These are phyloP conservation scores for Nycteola revayana DNA, from an alignment of 2,888 invertebrate genomes.

Conservation along the genomic window DNA sequence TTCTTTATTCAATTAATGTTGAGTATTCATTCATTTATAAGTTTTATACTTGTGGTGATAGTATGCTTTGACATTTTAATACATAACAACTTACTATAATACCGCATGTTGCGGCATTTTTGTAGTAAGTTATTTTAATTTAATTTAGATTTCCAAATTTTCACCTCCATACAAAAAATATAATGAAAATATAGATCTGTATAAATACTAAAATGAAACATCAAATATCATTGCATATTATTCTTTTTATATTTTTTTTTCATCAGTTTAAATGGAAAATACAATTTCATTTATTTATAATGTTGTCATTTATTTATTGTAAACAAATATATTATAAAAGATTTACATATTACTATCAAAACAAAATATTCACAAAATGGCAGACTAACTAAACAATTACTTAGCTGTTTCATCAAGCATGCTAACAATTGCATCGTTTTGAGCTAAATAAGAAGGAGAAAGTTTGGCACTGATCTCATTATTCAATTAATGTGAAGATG, in stretches of 20 bases:
- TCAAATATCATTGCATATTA: constrained; percentile 78
- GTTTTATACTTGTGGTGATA: no score
- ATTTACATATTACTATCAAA: constrained; percentile 83
- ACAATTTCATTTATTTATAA: constrained; percentile 82
- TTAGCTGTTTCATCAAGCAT: constrained; percentile 78
- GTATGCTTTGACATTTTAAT: no score
- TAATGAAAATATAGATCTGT: constrained; percentile 1
- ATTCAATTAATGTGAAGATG: constrained; percentile 74
- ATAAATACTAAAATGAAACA: constrained; percentile 59
- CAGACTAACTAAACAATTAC: constrained; percentile 82
- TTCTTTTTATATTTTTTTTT: constrained; percentile 82
- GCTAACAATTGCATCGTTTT: constrained; percentile 81
- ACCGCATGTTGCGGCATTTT: no score
- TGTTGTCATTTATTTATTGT: constrained; percentile 82
- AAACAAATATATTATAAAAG: constrained; percentile 83
- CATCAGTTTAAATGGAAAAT: constrained; percentile 82
- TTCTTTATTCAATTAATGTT: no score
- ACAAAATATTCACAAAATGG: constrained; percentile 83
- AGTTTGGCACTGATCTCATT: constrained; percentile 81
- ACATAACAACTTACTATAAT: no score
- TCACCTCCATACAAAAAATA: no score
- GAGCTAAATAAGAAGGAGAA: constrained; percentile 80
- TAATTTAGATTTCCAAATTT: no score
- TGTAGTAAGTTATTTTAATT: no score
- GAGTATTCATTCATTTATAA: no score